These are phyloP conservation scores for Chelonus insularis DNA, from an alignment of 1,140 invertebrate species.

Conservation along the genomic window DNA sequence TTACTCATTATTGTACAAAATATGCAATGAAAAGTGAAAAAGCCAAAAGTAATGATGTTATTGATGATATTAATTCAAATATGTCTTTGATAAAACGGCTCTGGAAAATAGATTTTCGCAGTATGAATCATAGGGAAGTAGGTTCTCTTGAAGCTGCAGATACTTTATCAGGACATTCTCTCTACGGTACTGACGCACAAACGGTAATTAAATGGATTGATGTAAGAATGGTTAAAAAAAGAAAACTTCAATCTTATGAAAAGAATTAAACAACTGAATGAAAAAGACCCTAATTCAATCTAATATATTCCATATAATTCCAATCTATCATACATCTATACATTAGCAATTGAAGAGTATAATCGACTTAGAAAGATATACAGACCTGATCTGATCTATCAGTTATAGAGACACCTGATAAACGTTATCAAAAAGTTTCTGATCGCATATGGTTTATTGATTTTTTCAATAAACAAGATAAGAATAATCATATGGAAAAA, in stretches of 20 bases:
- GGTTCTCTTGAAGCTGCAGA: conserved; percentile 36
- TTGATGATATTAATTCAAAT: neutral
- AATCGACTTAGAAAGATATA: too few species aligned
- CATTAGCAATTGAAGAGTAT: too few species aligned
- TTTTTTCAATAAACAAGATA: too few species aligned
- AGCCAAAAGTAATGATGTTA: conserved; percentile 21
- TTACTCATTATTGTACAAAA: conserved; percentile 35
- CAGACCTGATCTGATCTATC: too few species aligned
- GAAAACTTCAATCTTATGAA: conserved; percentile 30
- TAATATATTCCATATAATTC: conserved; percentile 35
- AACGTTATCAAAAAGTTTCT: too few species aligned
- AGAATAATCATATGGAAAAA: too few species aligned
- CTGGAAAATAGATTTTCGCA: conserved; percentile 33
- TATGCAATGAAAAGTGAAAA: conserved; percentile 37
- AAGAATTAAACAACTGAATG: conserved; percentile 23
- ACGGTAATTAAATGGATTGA: conserved; percentile 39
- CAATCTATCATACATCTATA: conserved; percentile 17
- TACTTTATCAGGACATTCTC: conserved; percentile 30
- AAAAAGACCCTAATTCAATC: conserved; percentile 24
- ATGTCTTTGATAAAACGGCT: conserved; percentile 5
- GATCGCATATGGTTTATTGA: too few species aligned
- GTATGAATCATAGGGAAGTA: conserved; percentile 33
- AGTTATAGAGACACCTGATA: too few species aligned
- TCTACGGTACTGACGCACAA: conserved; percentile 33
- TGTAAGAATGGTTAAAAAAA: conserved; percentile 31